phyloP scores from a whole-genome alignment of 2,113 vertebrate genomes.

The Synodontis membranacea region DNA sequence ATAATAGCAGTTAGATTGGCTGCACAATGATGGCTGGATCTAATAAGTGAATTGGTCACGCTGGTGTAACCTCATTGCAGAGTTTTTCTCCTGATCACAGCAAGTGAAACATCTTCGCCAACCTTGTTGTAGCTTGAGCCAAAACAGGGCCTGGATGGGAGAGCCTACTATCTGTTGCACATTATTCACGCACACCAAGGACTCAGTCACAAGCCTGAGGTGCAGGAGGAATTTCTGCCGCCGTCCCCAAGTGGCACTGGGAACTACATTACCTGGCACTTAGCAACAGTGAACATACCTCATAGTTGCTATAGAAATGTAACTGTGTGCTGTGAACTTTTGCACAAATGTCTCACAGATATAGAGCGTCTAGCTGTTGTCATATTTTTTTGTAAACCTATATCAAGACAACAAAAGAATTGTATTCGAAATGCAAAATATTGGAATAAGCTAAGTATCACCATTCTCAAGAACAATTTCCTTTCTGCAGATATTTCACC shows the following conservation, averaged over 20 bases:
- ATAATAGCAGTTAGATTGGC: slow-evolving; percentile 21
- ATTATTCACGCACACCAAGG: slow-evolving; percentile 14
- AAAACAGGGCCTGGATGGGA: slow-evolving; percentile 38
- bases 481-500: slow-evolving; percentile 74
- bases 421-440: slow-evolving; percentile 53
- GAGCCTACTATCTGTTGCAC: slow-evolving; percentile 22
- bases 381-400: slow-evolving; percentile 63
- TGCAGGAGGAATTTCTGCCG: slow-evolving; percentile 21
- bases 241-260: slow-evolving; percentile 53
- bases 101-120: slow-evolving; percentile 16
- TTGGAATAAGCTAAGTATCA: slow-evolving; percentile 61
- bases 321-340: slow-evolving; percentile 62
- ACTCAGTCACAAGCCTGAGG: slow-evolving; percentile 29
- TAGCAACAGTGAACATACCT: slow-evolving; percentile 70
- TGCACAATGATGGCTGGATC: slow-evolving; percentile 43
- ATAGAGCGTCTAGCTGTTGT: slow-evolving; percentile 57
- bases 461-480: slow-evolving; percentile 51
- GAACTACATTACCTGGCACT: slow-evolving; percentile 62
- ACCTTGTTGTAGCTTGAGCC: slow-evolving; percentile 48
- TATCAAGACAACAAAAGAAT: slow-evolving; percentile 54
- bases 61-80: slow-evolving; percentile 23
- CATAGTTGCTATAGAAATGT: slow-evolving; percentile 71
- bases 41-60: slow-evolving; percentile 10
- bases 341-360: slow-evolving; percentile 59
- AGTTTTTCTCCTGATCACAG: slow-evolving; percentile 12